Base-by-base conservation (phyloP, 2,113 vertebrate genomes). In the Phycodurus eques region DNA sequence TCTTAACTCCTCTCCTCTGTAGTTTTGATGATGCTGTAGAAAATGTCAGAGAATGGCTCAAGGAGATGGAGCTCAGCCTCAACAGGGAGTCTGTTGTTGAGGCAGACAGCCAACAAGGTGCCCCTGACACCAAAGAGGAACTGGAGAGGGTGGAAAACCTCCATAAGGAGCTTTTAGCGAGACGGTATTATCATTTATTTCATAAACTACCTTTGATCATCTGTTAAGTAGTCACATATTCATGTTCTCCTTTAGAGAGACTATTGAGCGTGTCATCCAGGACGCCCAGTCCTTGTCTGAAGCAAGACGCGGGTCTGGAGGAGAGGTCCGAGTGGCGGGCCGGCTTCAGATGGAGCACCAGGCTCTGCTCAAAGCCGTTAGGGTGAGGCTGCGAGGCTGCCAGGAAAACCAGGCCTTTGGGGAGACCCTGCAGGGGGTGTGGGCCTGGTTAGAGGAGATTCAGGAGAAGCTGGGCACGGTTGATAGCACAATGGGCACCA, bases 351-450 rank as follows among this genome's bases (percentile, higher is more conserved):
- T 92, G 39, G 91, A 73, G 65, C 95, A 98, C 68, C 96, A 98
- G 88, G 91, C 90, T 42, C 81, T 99, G 61, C 89, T 96, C 49
- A 94, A 93, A 82, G 84, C 31, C 13, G 90, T 94, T 71, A 96
- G 94, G 81, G 93, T 94, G 65, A 94, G 82, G 27, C 89, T 98
- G n/a, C 89, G 90, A 47, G 77, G 87, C 66, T 94, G 94, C 73
- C 96, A 98, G 86, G 96, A 98, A 79, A 95, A 95, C 54, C 95
- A 96, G 63, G 93, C 91, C 54, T 94, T 99, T 71, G 95, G 95
- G 80, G 95, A 95, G 53, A 94, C 95, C 5, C 89, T 95, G 33
- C 95, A 94, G 86, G 93, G 80, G 74, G 91, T 96, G 83, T 96
- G 95, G 94, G 87, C 93, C 44, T 96, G 96, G 95, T 88, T 98